Conservation (phyloP, 2,888 invertebrate genomes). For the Aphidoletes aphidimyza region DNA sequence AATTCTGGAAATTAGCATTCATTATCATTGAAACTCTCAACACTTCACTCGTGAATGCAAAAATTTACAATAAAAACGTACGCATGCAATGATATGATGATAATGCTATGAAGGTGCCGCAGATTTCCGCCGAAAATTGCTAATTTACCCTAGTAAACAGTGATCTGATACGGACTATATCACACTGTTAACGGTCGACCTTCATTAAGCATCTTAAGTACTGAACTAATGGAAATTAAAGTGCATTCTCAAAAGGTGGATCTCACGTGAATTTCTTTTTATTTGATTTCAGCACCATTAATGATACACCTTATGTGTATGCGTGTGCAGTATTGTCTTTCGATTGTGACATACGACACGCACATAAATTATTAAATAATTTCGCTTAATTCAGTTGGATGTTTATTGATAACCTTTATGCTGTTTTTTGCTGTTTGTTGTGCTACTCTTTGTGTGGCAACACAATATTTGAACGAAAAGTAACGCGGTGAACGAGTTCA, state of each 20-base stretch:
- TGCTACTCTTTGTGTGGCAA: no score
- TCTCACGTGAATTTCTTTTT: neutral
- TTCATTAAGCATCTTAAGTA: neutral
- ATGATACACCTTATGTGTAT: no score
- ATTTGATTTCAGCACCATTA: no score
- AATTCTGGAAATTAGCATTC: neutral
- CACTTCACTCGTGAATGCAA: no score
- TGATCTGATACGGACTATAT: neutral
- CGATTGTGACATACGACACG: neutral
- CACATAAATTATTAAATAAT: conserved; percentile 43
- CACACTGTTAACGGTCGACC: no score
- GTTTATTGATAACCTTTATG: neutral
- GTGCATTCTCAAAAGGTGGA: neutral
- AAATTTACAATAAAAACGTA: neutral
- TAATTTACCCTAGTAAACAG: neutral
- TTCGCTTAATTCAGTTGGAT: conserved; percentile 6
- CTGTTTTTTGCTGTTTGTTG: neutral
- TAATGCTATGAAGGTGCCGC: neutral
- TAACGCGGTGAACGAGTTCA: neutral
- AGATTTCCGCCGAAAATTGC: neutral
- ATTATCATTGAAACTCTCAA: neutral
- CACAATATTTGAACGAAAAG: no score
- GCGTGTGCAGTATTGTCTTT: neutral
- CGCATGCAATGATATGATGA: neutral
- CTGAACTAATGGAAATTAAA: neutral